Evolutionary conservation across 1,140 invertebrate genomes (phyloP).

Genomic region (Camponotus vicinus): DNA sequence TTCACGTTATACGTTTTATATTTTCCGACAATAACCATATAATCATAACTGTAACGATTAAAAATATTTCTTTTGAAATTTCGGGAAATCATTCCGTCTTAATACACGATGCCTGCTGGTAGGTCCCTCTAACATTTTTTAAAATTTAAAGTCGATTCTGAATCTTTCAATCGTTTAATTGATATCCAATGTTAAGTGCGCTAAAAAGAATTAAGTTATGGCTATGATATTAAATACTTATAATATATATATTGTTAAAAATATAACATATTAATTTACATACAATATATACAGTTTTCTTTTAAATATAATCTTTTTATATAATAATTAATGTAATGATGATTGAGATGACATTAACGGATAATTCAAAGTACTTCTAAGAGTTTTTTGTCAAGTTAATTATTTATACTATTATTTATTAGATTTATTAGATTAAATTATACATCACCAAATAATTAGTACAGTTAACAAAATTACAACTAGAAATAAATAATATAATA

Average conservation of each 20-base stretch:
- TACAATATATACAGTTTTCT: too few species aligned
- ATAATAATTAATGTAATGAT: constrained; percentile 5
- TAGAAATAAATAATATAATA: background rate
- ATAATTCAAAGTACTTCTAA: background rate
- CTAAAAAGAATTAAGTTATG: background rate
- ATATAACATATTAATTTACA: too few species aligned
- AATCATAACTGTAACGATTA: constrained; percentile 3
- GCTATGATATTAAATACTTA: background rate
- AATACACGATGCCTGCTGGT: constrained; percentile 17
- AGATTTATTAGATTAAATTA: constrained; percentile 18
- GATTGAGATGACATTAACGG: background rate
- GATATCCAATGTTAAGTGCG: constrained; percentile 2
- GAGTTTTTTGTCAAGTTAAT: background rate
- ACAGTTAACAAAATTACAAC: background rate
- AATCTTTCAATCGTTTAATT: background rate
- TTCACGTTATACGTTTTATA: constrained; percentile 27
- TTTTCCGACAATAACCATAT: background rate
- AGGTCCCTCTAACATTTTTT: background rate
- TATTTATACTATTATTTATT: constrained; percentile 19
- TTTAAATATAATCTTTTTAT: background rate
- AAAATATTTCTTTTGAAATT: constrained; percentile 17
- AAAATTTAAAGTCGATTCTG: constrained; percentile 5
- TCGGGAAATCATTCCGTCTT: constrained; percentile 13
- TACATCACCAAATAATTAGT: background rate
- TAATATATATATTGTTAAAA: too few species aligned